These are phyloP conservation scores for Prionace glauca DNA, from an alignment of 2,797 vertebrate species.

Conservation along the genomic window DNA sequence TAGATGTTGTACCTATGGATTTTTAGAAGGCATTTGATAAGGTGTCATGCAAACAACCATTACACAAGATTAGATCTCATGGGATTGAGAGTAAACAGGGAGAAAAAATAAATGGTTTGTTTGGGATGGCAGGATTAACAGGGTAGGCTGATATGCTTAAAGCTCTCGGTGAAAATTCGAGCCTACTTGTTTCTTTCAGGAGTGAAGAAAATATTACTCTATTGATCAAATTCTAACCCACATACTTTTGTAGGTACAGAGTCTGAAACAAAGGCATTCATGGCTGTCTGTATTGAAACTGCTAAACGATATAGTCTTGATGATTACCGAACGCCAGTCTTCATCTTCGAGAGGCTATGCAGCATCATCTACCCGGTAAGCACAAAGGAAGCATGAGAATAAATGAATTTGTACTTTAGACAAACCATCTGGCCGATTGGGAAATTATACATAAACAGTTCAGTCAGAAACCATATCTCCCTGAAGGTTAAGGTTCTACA, in stretches of 20 bases:
- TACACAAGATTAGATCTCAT: neutral
- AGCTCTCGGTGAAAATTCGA: neutral
- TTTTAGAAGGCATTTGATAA: neutral
- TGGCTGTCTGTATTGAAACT: constrained; percentile 98
- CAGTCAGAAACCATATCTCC: neutral
- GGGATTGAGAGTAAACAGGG: neutral
- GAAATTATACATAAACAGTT: neutral
- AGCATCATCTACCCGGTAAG: constrained; percentile 98
- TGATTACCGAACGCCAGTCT: constrained; percentile 94
- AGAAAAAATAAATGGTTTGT: neutral
- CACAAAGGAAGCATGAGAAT: constrained; percentile 32
- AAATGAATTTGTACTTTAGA: neutral
- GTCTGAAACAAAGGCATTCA: constrained; percentile 97
- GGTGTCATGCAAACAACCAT: neutral
- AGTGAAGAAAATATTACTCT: neutral
- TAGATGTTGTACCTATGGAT: neutral
- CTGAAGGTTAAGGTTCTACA: neutral
- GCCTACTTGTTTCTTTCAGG: neutral
- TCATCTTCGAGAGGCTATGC: constrained; percentile 96
- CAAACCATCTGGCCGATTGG: neutral
- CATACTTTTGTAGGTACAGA: constrained; percentile 72
- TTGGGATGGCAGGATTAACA: neutral
- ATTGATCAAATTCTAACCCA: neutral
- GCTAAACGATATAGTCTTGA: constrained; percentile 95
- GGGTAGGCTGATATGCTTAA: neutral